A percentile compares a stretch with the other conserved stretches of the same genome.
phyloP scores from a whole-genome alignment of 2,797 vertebrate species.

The Gymnothorax javanicus region DNA sequence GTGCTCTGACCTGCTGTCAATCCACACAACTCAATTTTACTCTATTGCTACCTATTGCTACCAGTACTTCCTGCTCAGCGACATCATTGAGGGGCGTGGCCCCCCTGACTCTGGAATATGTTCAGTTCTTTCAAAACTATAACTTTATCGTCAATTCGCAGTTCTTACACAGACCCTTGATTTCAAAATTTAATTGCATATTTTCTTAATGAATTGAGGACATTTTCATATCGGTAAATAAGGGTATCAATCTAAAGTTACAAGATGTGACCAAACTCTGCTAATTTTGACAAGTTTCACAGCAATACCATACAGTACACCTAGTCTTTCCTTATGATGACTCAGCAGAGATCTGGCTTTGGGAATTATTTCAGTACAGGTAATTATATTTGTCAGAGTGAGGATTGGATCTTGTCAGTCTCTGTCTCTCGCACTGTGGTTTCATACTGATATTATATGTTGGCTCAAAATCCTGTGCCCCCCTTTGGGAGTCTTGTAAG shows the following conservation, averaged over 20 bases:
- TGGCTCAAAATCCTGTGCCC: constrained; percentile 45
- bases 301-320: background rate
- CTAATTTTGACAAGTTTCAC: background rate
- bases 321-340: constrained; percentile 19
- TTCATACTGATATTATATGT: constrained; percentile 33
- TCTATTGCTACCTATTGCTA: background rate
- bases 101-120: background rate
- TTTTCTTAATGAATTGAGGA: background rate
- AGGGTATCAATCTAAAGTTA: background rate
- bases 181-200: background rate
- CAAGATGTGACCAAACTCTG: background rate
- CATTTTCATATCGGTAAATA: background rate
- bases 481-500: constrained; percentile 29
- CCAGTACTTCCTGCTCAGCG: background rate
- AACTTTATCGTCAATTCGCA: background rate
- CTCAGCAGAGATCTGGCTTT: constrained; percentile 19
- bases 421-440: background rate
- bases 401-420: background rate
- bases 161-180: background rate
- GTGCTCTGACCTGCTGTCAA: background rate
- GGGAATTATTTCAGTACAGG: background rate
- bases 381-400: constrained; percentile 6
- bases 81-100: background rate
- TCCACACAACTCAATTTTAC: constrained; percentile 4
- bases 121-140: background rate